phyloP scores from a whole-genome alignment of 2,797 vertebrate species.

The Peromyscus nudipes region DNA sequence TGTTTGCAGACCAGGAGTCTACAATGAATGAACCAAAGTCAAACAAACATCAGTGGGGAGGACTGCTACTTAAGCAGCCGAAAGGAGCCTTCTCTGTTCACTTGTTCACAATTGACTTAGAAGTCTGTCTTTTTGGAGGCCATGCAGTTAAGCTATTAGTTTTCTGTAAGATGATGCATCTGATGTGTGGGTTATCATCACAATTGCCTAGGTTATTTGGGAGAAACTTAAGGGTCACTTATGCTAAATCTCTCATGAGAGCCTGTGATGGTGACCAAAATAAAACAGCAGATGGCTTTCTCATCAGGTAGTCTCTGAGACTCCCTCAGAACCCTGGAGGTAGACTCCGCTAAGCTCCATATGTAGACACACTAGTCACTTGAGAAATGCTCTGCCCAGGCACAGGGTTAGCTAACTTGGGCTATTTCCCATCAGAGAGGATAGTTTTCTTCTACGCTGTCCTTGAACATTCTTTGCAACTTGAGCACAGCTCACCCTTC shows the following conservation, averaged over 20 bases:
- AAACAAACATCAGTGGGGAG: neutral
- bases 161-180: neutral
- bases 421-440: neutral
- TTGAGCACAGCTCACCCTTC: neutral
- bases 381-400: neutral
- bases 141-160: neutral
- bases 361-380: neutral
- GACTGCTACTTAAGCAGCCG: neutral
- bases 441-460: neutral
- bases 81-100: neutral
- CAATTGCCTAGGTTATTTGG: neutral
- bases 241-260: neutral
- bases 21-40: neutral
- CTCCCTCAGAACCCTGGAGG: neutral
- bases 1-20: neutral
- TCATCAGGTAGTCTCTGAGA: neutral
- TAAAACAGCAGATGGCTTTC: neutral
- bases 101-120: neutral
- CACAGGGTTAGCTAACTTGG: no score
- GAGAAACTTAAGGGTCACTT: neutral
- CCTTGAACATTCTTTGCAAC: neutral
- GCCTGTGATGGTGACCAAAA: neutral
- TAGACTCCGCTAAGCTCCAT: neutral
- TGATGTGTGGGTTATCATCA: neutral
- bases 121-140: neutral